Evolutionary conservation across 2,113 vertebrate genomes (phyloP), one percentile per base, ranked within the genome.

Genomic region (Thermophis baileyi): DNA sequence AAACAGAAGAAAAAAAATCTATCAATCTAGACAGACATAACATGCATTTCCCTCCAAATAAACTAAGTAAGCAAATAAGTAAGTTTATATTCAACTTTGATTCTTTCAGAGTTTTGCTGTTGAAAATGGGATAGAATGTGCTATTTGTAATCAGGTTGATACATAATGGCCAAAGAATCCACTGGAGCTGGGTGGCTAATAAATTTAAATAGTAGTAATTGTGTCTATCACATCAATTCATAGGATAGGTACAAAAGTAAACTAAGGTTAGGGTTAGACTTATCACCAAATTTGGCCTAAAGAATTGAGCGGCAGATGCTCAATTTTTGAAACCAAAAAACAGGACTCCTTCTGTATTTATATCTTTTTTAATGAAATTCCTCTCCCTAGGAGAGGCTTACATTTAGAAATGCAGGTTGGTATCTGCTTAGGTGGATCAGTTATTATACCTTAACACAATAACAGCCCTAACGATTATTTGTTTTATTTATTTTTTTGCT

Each of bases 11-110:
- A 85, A 93, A 27, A 46, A 0, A 35, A 69, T 92, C 91, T 93
- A 94, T 92, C 95, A 95, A 95, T 27, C 1, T 93, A 85, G 94
- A 44, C 55, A 92, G 24, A 1, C 89, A 50, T 22, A 85, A 85
- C 24, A 35, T 40, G 9, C 20, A 81, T 40, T 51, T 14, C 12
- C 16, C 18, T 18, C 35, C 3, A 81, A 81, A 44, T 40, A 81
- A 40, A 81, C 20, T 35, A 74, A 74, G n/a, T 74, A 74, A n/a
- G 16, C 35, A 81, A 81, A 81, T 81, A 81, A 81, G 16, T 20
- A 81, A 49, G 11, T 85, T 89, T 89, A 74, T 27, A 24, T 92
- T 51, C 40, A 55, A 0, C 69, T 81, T 55, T 85, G 27, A 1
- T 88, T n/a, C 92, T 57, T 12, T 20, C 35, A 30, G 91, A 90